Percentiles rank a stretch among this genome's conserved stretches.
phyloP scores from a whole-genome alignment of 2,113 vertebrate species.

The Dermatemys mawii region DNA sequence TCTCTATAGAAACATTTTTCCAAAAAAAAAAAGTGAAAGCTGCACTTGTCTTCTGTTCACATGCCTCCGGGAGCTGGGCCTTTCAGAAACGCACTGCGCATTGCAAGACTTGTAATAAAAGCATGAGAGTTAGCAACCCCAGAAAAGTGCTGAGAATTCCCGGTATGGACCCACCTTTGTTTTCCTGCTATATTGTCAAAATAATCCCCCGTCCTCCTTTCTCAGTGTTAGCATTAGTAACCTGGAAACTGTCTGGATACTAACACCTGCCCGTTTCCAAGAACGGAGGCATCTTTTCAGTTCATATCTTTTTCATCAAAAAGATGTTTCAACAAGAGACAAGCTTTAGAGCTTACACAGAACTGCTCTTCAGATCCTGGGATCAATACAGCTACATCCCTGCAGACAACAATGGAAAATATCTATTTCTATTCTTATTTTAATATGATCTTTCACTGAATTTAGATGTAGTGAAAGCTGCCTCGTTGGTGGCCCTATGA shows the following conservation, averaged over 20 bases:
- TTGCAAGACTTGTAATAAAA: background rate
- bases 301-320: background rate
- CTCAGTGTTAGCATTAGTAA: rapidly evolving
- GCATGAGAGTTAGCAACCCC: background rate
- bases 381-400: background rate
- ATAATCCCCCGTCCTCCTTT: background rate
- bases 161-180: rapidly evolving
- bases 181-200: rapidly evolving
- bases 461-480: background rate
- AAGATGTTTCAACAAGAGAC: background rate
- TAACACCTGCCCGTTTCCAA: background rate
- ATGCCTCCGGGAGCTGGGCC: background rate
- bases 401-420: background rate
- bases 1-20: background rate
- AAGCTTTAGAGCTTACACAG: background rate
- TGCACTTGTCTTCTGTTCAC: background rate
- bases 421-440: background rate
- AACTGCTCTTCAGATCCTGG: background rate
- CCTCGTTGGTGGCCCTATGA: background rate
- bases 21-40: background rate
- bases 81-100: background rate
- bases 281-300: background rate
- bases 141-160: background rate
- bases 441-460: background rate
- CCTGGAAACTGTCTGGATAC: background rate